Conservation (phyloP, 2,888 invertebrate genomes). For the Apotomis betuletana region DNA sequence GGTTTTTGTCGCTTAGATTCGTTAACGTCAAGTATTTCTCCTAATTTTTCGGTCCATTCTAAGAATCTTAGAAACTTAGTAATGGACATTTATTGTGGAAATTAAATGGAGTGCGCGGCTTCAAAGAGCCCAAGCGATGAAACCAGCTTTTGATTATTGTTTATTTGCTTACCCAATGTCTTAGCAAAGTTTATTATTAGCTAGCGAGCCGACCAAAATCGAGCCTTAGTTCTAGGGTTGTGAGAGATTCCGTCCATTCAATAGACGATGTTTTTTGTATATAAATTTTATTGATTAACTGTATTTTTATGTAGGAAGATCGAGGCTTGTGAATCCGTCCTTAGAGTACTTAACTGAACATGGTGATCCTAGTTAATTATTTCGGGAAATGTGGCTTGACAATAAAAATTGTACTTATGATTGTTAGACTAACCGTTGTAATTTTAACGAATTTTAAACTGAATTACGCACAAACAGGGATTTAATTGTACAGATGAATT, state of each 20-base stretch:
- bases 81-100: too few species aligned
- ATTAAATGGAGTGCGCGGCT: too few species aligned
- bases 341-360: slow-evolving; percentile 9
- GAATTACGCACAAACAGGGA: slow-evolving; percentile 66
- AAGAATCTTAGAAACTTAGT: too few species aligned
- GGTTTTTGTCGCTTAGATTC: too few species aligned
- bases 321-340: slow-evolving; percentile 36
- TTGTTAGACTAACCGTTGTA: slow-evolving; percentile 27
- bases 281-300: neutral
- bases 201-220: too few species aligned
- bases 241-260: neutral
- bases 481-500: slow-evolving; percentile 70
- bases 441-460: slow-evolving; percentile 26
- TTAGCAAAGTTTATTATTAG: too few species aligned
- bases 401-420: slow-evolving; percentile 19
- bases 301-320: slow-evolving; percentile 21
- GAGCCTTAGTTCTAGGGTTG: too few species aligned
- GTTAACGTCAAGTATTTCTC: too few species aligned
- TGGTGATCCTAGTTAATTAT: slow-evolving; percentile 21
- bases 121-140: too few species aligned
- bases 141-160: too few species aligned
- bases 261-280: neutral
- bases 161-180: too few species aligned
- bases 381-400: slow-evolving; percentile 10
- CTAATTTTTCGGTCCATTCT: too few species aligned